Conservation (phyloP, 2,888 invertebrate species). For the Anodontia alba region DNA sequence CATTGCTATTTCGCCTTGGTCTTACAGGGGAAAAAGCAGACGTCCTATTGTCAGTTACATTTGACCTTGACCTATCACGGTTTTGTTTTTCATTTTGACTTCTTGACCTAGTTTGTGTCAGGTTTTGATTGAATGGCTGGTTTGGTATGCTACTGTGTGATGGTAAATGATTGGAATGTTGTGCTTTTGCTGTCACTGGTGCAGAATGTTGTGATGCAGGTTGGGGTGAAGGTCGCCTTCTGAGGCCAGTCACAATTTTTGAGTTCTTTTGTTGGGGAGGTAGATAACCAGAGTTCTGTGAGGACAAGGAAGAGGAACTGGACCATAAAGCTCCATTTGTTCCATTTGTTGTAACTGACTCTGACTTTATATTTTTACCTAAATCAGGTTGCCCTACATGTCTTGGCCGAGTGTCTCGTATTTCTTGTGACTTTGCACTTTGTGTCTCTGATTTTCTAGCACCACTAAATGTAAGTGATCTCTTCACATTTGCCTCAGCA, state of each 20-base stretch:
- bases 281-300: constrained; percentile 52
- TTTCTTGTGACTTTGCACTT: background rate
- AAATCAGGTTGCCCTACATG: background rate
- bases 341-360: constrained; percentile 18
- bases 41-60: constrained; percentile 22
- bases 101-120: background rate
- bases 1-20: constrained; percentile 38
- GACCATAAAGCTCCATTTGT: constrained; percentile 53
- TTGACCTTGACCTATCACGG: background rate
- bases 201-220: constrained; percentile 33
- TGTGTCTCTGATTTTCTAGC: constrained; percentile 63
- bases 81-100: background rate
- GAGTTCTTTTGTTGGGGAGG: constrained; percentile 27
- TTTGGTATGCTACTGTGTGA: constrained; percentile 21
- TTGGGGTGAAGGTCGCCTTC: constrained; percentile 30
- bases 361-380: background rate
- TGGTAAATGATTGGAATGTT: constrained; percentile 18
- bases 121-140: constrained; percentile 11
- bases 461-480: constrained; percentile 88
- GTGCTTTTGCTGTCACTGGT: constrained; percentile 30
- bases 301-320: constrained; percentile 55
- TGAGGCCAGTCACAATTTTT: constrained; percentile 1
- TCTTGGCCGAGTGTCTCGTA: background rate
- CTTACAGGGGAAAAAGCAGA: constrained; percentile 66
- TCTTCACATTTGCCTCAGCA: constrained; percentile 85